Evolutionary conservation across 2,888 invertebrate species (phyloP), one percentile per base, ranked within the genome.

Genomic region (Tenthredo distinguenda): DNA sequence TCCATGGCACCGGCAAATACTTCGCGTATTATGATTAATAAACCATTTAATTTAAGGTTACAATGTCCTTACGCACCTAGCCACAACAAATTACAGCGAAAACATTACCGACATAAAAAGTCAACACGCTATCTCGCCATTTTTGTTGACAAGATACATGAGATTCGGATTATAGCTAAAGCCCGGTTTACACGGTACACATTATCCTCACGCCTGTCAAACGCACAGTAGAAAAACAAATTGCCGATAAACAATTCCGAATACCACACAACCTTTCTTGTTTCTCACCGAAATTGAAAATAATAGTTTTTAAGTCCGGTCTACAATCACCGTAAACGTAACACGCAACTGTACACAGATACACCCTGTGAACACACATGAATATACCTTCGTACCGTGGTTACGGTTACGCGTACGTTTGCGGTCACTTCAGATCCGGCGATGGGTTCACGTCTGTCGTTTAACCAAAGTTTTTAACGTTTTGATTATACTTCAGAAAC

Each of bases 51-150:
- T 81, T 81, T 62, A 40, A 40, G 37, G 37, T n/a, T 62, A 62
- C 37, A n/a, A 77, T 55, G 5, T 55, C 47, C 21, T 40, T 12
- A 62, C 34, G 12, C 21, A 21, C 10, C 40, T 15, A 40, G 55
- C 21, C 81, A 87, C 87, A 85, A 85, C 81, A 85, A 84, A 85
- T 85, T 82, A 83, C 72, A 82, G 85, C 47, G 31, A 58, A 50
- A 81, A 86, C 79, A 84, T 83, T 68, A 84, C 87, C 84, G 84
- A 87, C 79, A 62, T 84, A 86, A 55, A 89, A 87, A 84, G 86
- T 87, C 83, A 88, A 88, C 85, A 84, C 34, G 58, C 65, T 90
- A 88, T 55, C 85, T 87, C 87, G 89, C 88, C 88, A 90, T 89
- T 87, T 88, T 88, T 81, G 58, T 62, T 81, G 40, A 62, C 81